These are phyloP conservation scores for Morelia viridis DNA, from an alignment of 2,797 vertebrate genomes.

Conservation along the genomic window DNA sequence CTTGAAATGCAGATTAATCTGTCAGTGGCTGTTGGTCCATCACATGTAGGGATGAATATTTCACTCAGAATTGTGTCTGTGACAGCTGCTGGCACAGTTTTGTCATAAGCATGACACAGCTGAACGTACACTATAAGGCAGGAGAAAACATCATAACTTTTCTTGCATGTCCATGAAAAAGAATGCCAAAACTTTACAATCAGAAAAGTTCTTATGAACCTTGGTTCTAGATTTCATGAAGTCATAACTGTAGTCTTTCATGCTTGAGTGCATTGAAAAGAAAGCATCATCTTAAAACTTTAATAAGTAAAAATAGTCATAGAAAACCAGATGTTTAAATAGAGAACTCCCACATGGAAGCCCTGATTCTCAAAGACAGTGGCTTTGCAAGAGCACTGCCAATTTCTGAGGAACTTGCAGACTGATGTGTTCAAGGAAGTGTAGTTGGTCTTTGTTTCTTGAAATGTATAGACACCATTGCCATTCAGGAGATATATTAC, in stretches of 20 bases:
- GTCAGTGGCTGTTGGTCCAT: not conserved
- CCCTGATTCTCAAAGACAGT: not conserved
- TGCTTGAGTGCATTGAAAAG: not conserved
- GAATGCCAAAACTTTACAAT: not conserved
- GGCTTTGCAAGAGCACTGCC: not conserved
- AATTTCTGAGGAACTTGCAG: not conserved
- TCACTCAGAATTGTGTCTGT: not conserved
- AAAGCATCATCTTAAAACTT: not conserved
- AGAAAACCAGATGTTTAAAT: not conserved
- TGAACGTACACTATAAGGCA: not conserved
- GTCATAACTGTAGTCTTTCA: not conserved
- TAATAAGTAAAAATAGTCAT: not conserved
- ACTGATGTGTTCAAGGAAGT: not conserved
- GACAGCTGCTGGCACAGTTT: not conserved
- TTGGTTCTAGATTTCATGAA: not conserved
- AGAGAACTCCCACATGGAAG: not conserved
- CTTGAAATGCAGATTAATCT: not conserved
- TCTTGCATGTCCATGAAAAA: not conserved
- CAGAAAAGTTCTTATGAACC: not conserved
- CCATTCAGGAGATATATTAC: conserved; percentile 1
- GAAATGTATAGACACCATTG: not conserved
- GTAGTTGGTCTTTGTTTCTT: not conserved
- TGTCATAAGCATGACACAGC: not conserved
- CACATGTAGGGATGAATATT: not conserved
- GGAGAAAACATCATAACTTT: not conserved